Conservation (phyloP, 2,113 vertebrate species). For the Cygnus atratus region DNA sequence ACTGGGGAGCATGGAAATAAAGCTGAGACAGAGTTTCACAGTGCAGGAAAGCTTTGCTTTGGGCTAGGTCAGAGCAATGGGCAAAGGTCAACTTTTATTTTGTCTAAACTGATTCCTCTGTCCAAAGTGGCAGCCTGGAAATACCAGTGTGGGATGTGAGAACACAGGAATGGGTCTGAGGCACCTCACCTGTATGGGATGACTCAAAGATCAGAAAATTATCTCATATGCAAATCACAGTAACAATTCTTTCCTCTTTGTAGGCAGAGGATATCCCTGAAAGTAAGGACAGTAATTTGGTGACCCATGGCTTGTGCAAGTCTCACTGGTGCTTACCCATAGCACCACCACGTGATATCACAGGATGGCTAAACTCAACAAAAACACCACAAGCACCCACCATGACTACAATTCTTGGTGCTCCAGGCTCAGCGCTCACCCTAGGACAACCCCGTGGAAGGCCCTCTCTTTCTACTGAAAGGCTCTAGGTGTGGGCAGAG, state of each 20-base stretch:
- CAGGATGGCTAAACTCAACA: background rate
- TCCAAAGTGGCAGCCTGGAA: constrained; percentile 4
- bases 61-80: background rate
- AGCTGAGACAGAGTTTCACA: background rate
- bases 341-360: background rate
- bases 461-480: background rate
- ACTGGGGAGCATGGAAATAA: constrained; percentile 42
- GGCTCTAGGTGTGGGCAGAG: background rate
- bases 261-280: background rate
- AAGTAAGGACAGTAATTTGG: background rate
- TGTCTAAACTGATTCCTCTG: constrained; percentile 52
- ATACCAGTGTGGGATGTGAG: rapidly evolving
- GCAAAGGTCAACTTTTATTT: constrained; percentile 47
- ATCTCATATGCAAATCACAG: background rate
- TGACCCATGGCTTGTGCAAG: background rate
- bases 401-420: background rate
- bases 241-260: background rate
- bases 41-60: background rate
- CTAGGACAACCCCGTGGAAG: background rate
- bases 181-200: background rate
- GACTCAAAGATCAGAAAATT: background rate
- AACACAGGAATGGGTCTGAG: background rate
- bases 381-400: background rate
- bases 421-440: background rate
- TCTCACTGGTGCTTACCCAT: background rate